Evolutionary conservation across 2,888 invertebrate genomes (phyloP), one percentile per base, ranked within the genome.

Genomic region (Hyles lineata): DNA sequence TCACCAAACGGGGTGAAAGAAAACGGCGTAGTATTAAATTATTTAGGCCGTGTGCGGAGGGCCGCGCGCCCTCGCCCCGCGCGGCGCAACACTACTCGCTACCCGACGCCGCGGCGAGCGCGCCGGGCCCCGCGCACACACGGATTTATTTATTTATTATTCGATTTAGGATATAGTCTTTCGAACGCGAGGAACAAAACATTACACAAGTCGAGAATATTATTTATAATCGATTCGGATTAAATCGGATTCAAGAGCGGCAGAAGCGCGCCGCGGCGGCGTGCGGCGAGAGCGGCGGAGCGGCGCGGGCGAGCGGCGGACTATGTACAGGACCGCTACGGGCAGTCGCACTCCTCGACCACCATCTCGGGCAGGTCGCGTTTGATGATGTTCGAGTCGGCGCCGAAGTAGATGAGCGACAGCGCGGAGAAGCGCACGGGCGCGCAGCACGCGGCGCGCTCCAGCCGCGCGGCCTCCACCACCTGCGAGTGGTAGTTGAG

Each of bases 331-430:
- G 82, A 84, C 82, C 88, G 92, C 90, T 96, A 98, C 83, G 98
- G 98, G 93, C 98, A 98, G 83, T 98, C 98, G 95, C 98, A 98
- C 95, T 98, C 98, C 92, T 98, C 98, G 78, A 98, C 98, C 83
- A 98, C 98, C 98, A 98, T 98, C 95, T 98, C 98, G 80, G 98
- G 98, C 89, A 98, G 95, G 95, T 98, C 98, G 85, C 98, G 96
- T 92, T 98, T 98, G 91, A 98, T 98, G 91, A 98, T 98, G 95
- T 97, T 97, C 80, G 97, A 96, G 94, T 98, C 98, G 76, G 96
- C 97, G 81, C 98, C 98, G 93, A 98, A 98, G 94, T 98, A 98
- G 89, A 98, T 98, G 82, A 98, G 95, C 81, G 98, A 98, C 96
- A 98, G 98, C 89, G 98, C 97, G 74, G 98, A 98, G 93, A 98